Evolutionary conservation across 2,113 vertebrate genomes (phyloP).

Genomic region (Lepus timidus): DNA sequence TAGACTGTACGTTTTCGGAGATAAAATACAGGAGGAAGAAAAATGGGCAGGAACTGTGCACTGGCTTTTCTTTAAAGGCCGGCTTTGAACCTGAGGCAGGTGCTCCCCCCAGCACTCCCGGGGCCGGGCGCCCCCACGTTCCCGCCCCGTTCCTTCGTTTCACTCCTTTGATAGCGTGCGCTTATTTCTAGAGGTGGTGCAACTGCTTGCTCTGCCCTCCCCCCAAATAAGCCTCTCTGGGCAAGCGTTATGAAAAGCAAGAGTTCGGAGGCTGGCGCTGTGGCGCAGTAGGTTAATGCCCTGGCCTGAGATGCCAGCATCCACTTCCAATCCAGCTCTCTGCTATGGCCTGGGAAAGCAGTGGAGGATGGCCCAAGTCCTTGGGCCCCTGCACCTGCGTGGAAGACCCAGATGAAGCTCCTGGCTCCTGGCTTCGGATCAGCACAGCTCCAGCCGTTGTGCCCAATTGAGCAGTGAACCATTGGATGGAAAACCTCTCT

Average conservation of each 20-base stretch:
- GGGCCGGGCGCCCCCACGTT: fast-evolving
- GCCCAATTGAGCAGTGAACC: no score
- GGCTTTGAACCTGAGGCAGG: background rate
- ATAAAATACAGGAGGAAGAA: slow-evolving; percentile 80
- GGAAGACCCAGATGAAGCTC: no score
- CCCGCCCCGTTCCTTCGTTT: background rate
- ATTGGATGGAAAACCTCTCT: no score
- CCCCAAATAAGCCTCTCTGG: background rate
- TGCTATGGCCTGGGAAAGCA: no score
- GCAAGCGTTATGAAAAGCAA: background rate
- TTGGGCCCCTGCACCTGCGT: no score
- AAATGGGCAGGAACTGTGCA: slow-evolving; percentile 84
- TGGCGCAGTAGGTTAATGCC: no score
- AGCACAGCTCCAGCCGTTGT: no score
- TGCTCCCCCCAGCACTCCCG: fast-evolving
- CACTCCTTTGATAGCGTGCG: background rate
- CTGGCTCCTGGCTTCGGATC: no score
- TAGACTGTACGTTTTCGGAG: slow-evolving; percentile 65
- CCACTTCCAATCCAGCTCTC: no score
- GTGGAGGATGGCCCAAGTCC: no score
- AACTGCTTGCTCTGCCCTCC: background rate
- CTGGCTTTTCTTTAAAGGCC: slow-evolving; percentile 80
- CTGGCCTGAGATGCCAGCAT: no score
- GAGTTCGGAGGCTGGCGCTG: no score
- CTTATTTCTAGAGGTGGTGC: background rate